phyloP scores from a whole-genome alignment of 2,888 invertebrate genomes.

The Patella pellucida region DNA sequence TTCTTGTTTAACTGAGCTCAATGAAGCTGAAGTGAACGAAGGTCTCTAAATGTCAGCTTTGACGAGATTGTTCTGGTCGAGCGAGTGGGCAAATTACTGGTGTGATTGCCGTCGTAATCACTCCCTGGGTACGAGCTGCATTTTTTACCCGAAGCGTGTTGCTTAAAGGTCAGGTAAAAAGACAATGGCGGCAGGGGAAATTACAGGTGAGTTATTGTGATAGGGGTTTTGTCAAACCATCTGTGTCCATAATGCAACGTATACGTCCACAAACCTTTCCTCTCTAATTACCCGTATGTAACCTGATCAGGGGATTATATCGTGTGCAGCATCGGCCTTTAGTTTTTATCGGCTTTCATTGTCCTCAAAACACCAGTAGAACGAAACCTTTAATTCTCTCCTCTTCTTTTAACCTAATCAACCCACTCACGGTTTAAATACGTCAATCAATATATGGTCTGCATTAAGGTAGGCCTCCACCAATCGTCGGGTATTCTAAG shows the following conservation, averaged over 20 bases:
- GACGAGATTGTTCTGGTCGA: slow-evolving; percentile 7
- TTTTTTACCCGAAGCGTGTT: neutral
- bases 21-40: neutral
- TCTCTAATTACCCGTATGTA: slow-evolving; percentile 12
- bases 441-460: too few relatives aligned
- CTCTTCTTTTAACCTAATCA: too few relatives aligned
- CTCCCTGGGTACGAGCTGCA: neutral
- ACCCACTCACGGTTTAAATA: too few relatives aligned
- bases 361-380: too few relatives aligned
- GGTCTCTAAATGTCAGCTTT: slow-evolving; percentile 7
- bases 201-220: slow-evolving; percentile 9
- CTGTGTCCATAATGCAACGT: neutral
- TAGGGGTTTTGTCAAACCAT: slow-evolving; percentile 7
- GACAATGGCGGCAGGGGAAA: neutral
- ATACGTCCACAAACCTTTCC: neutral
- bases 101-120: slow-evolving; percentile 6
- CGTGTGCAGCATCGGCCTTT: too few relatives aligned
- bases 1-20: neutral
- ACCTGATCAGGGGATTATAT: neutral
- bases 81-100: slow-evolving; percentile 6
- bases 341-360: too few relatives aligned
- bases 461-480: too few relatives aligned
- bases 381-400: too few relatives aligned
- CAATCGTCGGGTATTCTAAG: too few relatives aligned
- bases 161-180: slow-evolving; percentile 2